A percentile compares a stretch with the other conserved stretches of the same genome.
Evolutionary conservation across 1,140 invertebrate genomes (phyloP).

Genomic region (Drosophila bifasciata): DNA sequence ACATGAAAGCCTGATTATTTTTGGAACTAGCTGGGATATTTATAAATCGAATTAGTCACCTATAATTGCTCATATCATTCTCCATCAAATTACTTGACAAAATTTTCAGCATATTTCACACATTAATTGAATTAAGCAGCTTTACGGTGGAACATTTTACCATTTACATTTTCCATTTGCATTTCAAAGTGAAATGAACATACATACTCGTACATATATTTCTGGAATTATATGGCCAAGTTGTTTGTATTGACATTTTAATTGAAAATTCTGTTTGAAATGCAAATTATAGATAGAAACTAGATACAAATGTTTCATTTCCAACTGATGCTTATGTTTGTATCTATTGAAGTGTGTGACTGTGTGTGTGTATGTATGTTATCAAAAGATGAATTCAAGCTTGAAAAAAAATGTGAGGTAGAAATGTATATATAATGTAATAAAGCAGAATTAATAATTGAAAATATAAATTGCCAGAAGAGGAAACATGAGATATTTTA

Average conservation of each 20-base stretch:
- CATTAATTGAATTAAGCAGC: conserved; percentile 31
- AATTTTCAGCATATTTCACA: too few species aligned
- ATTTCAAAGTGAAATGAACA: conserved; percentile 12
- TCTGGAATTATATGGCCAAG: conserved; percentile 44
- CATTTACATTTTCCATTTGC: conserved; percentile 10
- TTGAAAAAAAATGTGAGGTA: conserved; percentile 43
- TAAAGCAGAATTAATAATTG: conserved; percentile 78
- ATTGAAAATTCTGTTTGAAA: conserved; percentile 71
- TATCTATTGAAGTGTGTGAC: too few species aligned
- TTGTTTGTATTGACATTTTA: conserved; percentile 60
- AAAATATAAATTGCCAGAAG: conserved; percentile 81
- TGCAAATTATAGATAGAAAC: conserved; percentile 46
- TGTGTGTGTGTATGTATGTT: conserved; percentile 17
- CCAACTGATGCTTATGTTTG: conserved; percentile 34
- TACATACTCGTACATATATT: too few species aligned
- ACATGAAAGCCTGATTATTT: too few species aligned
- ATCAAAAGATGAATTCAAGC: conserved; percentile 60
- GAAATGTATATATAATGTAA: conserved; percentile 67
- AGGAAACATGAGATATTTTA: conserved; percentile 78
- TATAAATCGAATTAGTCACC: too few species aligned
- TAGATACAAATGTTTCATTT: conserved; percentile 28
- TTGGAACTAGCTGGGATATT: too few species aligned
- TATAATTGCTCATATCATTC: too few species aligned
- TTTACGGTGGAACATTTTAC: neutral
- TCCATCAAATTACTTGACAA: too few species aligned